Conservation (phyloP, 2,113 vertebrate genomes). For the Oreotrochilus melanogaster region DNA sequence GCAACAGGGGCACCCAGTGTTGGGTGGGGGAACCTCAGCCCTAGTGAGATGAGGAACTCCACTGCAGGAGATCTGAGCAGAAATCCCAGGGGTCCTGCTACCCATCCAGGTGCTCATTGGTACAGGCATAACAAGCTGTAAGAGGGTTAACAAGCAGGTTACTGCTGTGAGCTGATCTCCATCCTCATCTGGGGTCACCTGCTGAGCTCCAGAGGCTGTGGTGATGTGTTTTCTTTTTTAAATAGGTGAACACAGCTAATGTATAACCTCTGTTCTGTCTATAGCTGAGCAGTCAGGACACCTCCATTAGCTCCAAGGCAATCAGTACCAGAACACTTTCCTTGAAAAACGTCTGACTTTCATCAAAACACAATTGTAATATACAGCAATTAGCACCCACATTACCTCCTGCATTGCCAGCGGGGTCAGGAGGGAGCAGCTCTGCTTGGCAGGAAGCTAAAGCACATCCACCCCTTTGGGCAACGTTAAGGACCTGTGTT, state of each 20-base stretch:
- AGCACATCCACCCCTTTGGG: not conserved
- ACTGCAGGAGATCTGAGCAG: not conserved
- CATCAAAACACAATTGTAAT: constrained; percentile 4
- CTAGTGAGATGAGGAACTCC: not conserved
- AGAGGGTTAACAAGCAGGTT: not conserved
- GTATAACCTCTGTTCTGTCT: constrained; percentile 44
- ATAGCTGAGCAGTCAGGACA: not conserved
- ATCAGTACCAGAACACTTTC: constrained; percentile 1
- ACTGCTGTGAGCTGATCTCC: not conserved
- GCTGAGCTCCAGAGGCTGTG: not conserved
- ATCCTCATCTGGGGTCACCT: not conserved
- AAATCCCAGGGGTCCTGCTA: not conserved
- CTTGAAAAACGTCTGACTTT: constrained; percentile 22
- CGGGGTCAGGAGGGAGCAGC: not conserved
- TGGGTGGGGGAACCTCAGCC: not conserved
- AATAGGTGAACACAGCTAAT: constrained; percentile 31
- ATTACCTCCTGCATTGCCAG: not conserved
- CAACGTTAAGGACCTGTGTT: not conserved
- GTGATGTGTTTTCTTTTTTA: not conserved
- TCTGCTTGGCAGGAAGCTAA: not conserved
- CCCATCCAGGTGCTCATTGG: not conserved
- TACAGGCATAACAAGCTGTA: not conserved
- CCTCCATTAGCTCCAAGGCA: constrained; percentile 34
- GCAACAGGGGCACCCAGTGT: fast-evolving
- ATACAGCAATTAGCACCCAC: constrained; percentile 22